phyloP scores from a whole-genome alignment of 2,888 invertebrate species.

The Agonum fuliginosum region DNA sequence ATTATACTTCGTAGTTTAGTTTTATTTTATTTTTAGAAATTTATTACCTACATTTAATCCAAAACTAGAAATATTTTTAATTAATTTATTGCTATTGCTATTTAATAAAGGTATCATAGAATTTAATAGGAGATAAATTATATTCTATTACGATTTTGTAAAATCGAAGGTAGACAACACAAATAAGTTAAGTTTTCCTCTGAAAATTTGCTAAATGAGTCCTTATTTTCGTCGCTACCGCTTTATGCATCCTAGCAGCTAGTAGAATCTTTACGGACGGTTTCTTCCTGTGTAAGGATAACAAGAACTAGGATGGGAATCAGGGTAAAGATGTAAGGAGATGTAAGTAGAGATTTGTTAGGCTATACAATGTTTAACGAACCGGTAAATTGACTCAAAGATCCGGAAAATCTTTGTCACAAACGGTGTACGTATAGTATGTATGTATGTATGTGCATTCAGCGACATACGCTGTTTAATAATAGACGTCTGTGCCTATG shows the following conservation, averaged over 20 bases:
- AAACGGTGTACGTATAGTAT: constrained; percentile 19
- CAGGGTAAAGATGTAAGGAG: not conserved
- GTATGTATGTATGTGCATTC: not conserved
- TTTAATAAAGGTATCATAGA: too few relatives aligned
- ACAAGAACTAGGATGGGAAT: not conserved
- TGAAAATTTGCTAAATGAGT: not conserved
- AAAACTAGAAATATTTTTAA: too few relatives aligned
- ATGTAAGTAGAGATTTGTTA: constrained; percentile 8
- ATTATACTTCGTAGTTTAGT: too few relatives aligned
- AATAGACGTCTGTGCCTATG: too few relatives aligned
- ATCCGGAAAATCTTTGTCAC: constrained; percentile 38
- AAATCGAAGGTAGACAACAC: not conserved
- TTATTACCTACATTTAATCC: too few relatives aligned
- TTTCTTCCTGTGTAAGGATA: not conserved
- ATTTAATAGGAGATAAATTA: too few relatives aligned
- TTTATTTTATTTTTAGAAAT: too few relatives aligned
- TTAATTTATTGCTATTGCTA: too few relatives aligned
- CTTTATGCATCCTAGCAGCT: not conserved
- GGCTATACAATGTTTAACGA: constrained; percentile 21
- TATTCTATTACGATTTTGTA: too few relatives aligned
- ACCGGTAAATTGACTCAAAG: constrained; percentile 34
- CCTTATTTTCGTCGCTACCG: not conserved
- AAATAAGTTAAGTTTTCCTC: not conserved
- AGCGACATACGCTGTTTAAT: not conserved
- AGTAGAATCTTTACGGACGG: not conserved